Conservation (phyloP, 2,113 vertebrate genomes). For the Paracanthobrama guichenoti region DNA sequence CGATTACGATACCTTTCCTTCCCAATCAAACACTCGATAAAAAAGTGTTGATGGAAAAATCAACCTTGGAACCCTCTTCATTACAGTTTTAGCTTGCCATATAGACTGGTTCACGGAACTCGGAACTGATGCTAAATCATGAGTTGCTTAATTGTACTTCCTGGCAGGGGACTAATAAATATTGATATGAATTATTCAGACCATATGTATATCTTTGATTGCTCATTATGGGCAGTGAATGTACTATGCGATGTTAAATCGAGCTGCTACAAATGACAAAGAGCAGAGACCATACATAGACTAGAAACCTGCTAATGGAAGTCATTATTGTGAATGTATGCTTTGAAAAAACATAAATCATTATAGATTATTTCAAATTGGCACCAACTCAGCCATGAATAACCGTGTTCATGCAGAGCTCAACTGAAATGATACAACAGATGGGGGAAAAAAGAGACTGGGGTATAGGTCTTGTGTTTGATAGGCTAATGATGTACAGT, state of each 20-base stretch:
- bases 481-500: background rate
- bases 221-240: conserved; percentile 58
- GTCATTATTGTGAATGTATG: conserved; percentile 62
- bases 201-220: conserved; percentile 66
- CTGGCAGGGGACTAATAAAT: conserved; percentile 69
- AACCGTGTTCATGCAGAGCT: conserved; percentile 27
- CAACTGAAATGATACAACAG: conserved; percentile 31
- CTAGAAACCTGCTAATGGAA: conserved; percentile 58
- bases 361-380: conserved; percentile 56
- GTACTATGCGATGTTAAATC: conserved; percentile 49
- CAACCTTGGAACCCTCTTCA: conserved; percentile 54
- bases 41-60: conserved; percentile 55
- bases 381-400: conserved; percentile 40
- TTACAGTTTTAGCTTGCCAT: conserved; percentile 41
- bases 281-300: conserved; percentile 58
- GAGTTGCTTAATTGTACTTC: conserved; percentile 68
- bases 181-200: conserved; percentile 69
- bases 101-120: conserved; percentile 38
- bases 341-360: conserved; percentile 56
- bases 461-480: conserved; percentile 18
- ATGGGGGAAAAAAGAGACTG: conserved; percentile 21
- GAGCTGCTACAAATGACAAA: conserved; percentile 52
- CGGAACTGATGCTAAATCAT: conserved; percentile 64
- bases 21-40: conserved; percentile 35
- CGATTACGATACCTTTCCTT: conserved; percentile 43